phyloP scores from a whole-genome alignment of 2,113 vertebrate species.

The Perccottus glenii region DNA sequence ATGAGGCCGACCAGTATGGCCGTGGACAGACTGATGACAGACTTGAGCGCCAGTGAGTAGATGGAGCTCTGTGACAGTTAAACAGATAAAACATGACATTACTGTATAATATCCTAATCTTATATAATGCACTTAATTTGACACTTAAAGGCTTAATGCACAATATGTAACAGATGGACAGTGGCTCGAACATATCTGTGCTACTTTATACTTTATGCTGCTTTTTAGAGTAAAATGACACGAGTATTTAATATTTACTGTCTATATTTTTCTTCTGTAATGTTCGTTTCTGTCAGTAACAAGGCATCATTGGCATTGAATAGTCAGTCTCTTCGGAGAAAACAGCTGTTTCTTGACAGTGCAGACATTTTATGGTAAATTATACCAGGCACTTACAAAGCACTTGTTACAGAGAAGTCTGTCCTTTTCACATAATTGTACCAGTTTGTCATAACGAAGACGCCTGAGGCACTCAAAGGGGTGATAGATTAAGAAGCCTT shows the following conservation, averaged over 20 bases:
- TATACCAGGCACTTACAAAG: constrained; percentile 3
- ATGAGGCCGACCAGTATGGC: constrained; percentile 90
- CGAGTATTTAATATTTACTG: not conserved
- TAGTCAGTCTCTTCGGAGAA: not conserved
- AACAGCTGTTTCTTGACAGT: not conserved
- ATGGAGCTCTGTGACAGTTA: constrained; percentile 84
- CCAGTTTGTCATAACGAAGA: not conserved
- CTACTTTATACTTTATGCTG: no score
- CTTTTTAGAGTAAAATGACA: not conserved
- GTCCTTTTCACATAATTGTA: no score
- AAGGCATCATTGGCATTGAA: not conserved
- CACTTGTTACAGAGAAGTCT: no score
- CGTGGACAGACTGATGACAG: constrained; percentile 94
- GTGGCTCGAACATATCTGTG: no score
- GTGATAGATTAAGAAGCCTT: not conserved
- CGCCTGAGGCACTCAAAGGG: not conserved
- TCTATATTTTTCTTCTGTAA: not conserved
- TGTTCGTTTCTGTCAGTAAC: not conserved
- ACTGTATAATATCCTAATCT: constrained; percentile 23
- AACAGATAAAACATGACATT: constrained; percentile 26
- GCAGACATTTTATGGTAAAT: constrained; percentile 6
- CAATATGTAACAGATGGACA: no score
- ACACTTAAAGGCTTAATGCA: not conserved
- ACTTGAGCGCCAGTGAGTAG: constrained; percentile 92
- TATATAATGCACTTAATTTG: constrained; percentile 21